phyloP scores from a whole-genome alignment of 64 coral and sea anemone species.

The Stichodactyla mertensii region DNA sequence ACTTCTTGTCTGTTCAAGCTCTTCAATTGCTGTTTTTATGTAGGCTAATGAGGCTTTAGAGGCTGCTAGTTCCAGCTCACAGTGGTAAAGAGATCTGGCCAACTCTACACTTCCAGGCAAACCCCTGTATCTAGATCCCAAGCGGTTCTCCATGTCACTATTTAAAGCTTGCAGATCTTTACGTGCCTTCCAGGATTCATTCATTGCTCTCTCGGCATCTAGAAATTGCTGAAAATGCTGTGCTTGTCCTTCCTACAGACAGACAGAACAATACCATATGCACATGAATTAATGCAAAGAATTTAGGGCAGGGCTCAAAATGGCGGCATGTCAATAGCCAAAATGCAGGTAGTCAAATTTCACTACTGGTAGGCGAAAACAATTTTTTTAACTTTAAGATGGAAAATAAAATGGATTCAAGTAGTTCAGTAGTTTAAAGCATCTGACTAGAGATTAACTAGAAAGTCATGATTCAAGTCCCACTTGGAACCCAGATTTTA shows the following conservation, averaged over 20 bases:
- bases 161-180: slow-evolving; percentile 53
- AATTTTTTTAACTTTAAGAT: no score
- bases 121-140: slow-evolving; percentile 46
- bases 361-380: no score
- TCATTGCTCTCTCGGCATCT: slow-evolving; percentile 61
- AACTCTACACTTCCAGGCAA: slow-evolving; percentile 56
- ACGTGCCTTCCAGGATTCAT: slow-evolving; percentile 55
- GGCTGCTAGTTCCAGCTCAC: slow-evolving; percentile 68
- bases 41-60: slow-evolving; percentile 72
- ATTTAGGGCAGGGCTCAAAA: no score
- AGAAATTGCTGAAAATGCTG: slow-evolving; percentile 75
- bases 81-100: slow-evolving; percentile 61
- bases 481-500: no score
- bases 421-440: no score
- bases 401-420: no score
- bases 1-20: slow-evolving; percentile 45
- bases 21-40: slow-evolving; percentile 38
- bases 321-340: no score
- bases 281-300: no score
- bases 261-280: not conserved
- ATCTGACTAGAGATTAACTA: no score
- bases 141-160: slow-evolving; percentile 54
- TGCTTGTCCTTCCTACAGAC: slow-evolving; percentile 70
- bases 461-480: no score
- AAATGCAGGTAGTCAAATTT: no score